Evolutionary conservation across 2,113 vertebrate species (phyloP), one percentile per base, ranked within the genome.

Genomic region (Turdus rufiventris): DNA sequence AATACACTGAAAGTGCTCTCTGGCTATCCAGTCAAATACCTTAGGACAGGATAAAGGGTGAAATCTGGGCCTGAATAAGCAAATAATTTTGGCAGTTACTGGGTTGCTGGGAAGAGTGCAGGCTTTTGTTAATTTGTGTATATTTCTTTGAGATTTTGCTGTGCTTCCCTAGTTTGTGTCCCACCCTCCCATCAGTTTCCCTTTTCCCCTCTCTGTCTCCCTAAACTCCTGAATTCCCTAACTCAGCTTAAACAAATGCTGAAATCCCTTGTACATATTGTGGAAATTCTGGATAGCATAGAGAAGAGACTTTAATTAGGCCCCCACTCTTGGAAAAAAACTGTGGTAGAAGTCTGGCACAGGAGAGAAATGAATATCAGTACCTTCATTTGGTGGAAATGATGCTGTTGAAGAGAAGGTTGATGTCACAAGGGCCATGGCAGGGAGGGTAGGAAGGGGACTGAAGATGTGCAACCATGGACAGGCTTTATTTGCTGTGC

Each of bases 161-260:
- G 8, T 65, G 18, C 8, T 68, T 68, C 26, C 15, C 50, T 87
- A 26, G 33, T 34, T 81, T 2, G 0, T 50, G 11, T 43, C 25
- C 5, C 5, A 14, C 4, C 13, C 3, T 17, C 7, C 4, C 7
- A 6, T 4, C 0, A 0, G 0, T 54, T 73, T 65, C 14, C 7
- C 9, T 9, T 88, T 40, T 4, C 1, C 1, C 4, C 7, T 10
- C 8, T 38, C 4, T 3, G 1, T 47, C 34, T 51, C 4, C 25
- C 10, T 20, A 43, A 54, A 43, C 5, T 88, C 18, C 56, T 65
- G 36, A 78, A 51, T 47, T 67, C 14, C 12, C 4, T 33, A 34
- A 21, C 4, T 71, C 12, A 20, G 19, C 23, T 88, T 36, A 47
- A 82, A 78, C 14, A 82, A 45, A 33, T 66, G 23, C 23, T 88